Evolutionary conservation across 2,113 vertebrate genomes (phyloP).

Genomic region (Carollia perspicillata): DNA sequence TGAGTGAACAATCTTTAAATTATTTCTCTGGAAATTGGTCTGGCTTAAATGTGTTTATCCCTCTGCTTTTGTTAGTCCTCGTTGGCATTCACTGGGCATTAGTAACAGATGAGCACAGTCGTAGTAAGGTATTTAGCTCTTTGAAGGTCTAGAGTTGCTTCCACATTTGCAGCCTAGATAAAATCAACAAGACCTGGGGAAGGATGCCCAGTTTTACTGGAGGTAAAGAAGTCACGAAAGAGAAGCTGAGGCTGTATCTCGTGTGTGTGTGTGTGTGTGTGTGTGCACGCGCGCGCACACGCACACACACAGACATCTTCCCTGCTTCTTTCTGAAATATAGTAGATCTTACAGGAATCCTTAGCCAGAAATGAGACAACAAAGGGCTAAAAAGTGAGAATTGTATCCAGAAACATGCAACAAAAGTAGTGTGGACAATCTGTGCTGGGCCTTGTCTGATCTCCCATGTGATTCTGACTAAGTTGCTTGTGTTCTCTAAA

Average conservation of each 20-base stretch:
- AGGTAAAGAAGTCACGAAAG: slow-evolving; percentile 25
- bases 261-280: neutral
- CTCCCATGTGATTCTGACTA: neutral
- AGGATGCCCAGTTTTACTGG: slow-evolving; percentile 64
- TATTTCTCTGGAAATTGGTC: slow-evolving; percentile 75
- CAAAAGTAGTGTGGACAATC: neutral
- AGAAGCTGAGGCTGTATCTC: neutral
- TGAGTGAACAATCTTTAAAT: slow-evolving; percentile 79
- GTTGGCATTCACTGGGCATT: slow-evolving; percentile 75
- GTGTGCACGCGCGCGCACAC: too few relatives aligned
- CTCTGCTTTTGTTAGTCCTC: slow-evolving; percentile 66
- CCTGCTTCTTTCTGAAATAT: neutral
- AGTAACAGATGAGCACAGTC: slow-evolving; percentile 73
- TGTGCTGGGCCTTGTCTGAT: neutral
- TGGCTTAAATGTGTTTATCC: slow-evolving; percentile 77
- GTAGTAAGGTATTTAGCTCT: slow-evolving; percentile 65
- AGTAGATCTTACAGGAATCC: neutral
- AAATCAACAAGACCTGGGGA: slow-evolving; percentile 72
- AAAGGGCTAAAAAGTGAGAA: neutral
- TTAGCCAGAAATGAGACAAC: neutral
- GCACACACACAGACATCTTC: neutral
- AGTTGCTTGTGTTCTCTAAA: neutral
- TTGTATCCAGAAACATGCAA: neutral
- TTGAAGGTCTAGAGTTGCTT: slow-evolving; percentile 75
- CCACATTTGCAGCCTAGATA: slow-evolving; percentile 72